Evolutionary conservation across 2,113 vertebrate species (phyloP).

Genomic region (Climacteris rufus): DNA sequence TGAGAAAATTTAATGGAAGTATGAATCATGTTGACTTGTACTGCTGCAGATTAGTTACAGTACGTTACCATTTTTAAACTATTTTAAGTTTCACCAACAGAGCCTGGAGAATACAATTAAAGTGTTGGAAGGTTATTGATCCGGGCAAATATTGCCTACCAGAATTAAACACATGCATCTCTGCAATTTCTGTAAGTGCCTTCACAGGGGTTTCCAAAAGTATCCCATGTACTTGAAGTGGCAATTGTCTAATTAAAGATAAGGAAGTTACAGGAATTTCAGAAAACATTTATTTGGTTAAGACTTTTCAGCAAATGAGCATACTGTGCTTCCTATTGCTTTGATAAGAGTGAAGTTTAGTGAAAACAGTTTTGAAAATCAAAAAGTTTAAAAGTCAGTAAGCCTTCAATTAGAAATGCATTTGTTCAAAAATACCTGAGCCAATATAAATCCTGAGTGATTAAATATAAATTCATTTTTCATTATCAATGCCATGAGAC

Average conservation of each 20-base stretch:
- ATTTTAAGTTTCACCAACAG: background rate
- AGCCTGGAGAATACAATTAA: background rate
- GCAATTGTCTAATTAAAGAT: background rate
- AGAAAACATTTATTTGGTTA: background rate
- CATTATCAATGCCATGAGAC: background rate
- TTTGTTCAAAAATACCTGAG: background rate
- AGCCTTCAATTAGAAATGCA: background rate
- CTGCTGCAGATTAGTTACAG: background rate
- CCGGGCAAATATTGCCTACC: background rate
- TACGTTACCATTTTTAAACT: background rate
- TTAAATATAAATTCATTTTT: background rate
- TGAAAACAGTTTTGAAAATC: background rate
- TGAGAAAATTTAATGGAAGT: background rate
- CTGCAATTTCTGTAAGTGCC: background rate
- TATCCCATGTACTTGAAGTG: background rate
- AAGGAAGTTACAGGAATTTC: background rate
- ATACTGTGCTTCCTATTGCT: background rate
- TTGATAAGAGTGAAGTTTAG: background rate
- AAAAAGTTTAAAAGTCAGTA: background rate
- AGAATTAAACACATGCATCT: background rate
- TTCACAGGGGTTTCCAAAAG: background rate
- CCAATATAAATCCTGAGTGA: background rate
- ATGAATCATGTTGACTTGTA: conserved; percentile 24
- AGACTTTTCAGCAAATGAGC: background rate
- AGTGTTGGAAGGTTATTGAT: background rate